Evolutionary conservation across 2,797 vertebrate species (phyloP).

Genomic region (Enteromius trimaculatus): DNA sequence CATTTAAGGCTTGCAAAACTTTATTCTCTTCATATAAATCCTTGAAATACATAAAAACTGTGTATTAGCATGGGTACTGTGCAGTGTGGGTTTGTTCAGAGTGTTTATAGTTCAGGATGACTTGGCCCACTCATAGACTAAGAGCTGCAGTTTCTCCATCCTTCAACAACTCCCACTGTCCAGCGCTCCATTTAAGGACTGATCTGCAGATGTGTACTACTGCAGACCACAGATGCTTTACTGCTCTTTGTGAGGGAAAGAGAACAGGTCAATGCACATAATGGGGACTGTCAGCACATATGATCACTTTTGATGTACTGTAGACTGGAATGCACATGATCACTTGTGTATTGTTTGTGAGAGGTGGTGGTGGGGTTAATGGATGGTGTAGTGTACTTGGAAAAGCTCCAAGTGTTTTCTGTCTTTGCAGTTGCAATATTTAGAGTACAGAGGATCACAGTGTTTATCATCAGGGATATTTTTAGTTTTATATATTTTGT

Average conservation of each 20-base stretch:
- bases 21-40: conserved; percentile 7
- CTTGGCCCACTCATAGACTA: conserved; percentile 23
- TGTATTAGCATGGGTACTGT: not conserved
- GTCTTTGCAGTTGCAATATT: conserved; percentile 6
- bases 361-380: not conserved
- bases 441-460: not conserved
- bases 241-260: conserved; percentile 20
- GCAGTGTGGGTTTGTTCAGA: not conserved
- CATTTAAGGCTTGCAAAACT: not conserved
- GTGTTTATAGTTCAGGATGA: conserved; percentile 41
- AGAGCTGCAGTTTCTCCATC: conserved; percentile 28
- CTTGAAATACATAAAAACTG: not conserved
- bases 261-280: not conserved
- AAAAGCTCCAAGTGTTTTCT: not conserved
- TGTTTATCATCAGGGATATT: not conserved
- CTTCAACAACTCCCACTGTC: conserved; percentile 50
- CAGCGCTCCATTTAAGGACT: conserved; percentile 60
- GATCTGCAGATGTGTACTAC: conserved; percentile 49
- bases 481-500: conserved; percentile 3
- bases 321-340: not conserved
- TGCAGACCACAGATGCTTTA: conserved; percentile 40
- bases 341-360: not conserved
- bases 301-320: not conserved
- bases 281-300: not conserved
- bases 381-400: not conserved